Percentiles rank a stretch among this genome's conserved stretches.
phyloP scores from a whole-genome alignment of 2,888 invertebrate species.

The Andricus curvator region DNA sequence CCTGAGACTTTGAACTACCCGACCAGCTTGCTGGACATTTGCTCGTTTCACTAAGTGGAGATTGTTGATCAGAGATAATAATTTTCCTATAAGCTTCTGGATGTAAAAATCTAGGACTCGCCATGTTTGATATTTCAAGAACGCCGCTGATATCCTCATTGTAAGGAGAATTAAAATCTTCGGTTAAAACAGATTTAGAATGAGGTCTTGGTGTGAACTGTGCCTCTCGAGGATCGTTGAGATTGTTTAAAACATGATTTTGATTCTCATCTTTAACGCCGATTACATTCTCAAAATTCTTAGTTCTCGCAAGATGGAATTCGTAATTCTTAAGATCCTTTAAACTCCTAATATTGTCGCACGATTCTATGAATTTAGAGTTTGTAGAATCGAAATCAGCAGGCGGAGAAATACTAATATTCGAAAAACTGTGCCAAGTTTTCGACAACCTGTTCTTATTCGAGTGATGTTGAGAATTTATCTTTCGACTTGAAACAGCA shows the following conservation, averaged over 20 bases:
- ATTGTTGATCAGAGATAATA: not conserved
- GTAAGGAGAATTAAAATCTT: not conserved
- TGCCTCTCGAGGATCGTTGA: not conserved
- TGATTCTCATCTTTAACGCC: not conserved
- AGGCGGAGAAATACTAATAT: not conserved
- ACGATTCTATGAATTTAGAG: not conserved
- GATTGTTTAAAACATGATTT: not conserved
- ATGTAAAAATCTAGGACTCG: not conserved
- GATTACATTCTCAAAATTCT: not conserved
- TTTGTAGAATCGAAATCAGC: not conserved
- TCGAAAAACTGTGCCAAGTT: not conserved
- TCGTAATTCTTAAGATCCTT: not conserved
- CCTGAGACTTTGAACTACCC: not conserved
- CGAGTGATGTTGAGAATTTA: not conserved
- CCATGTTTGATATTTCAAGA: not conserved
- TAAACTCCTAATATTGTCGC: not conserved
- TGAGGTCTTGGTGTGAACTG: not conserved
- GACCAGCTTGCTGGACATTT: not conserved
- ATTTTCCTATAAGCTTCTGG: not conserved
- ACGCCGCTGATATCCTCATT: not conserved
- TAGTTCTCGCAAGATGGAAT: not conserved
- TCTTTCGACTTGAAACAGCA: constrained; percentile 55
- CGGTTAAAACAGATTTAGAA: not conserved
- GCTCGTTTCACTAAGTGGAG: not conserved
- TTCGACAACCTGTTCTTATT: not conserved